phyloP scores from a whole-genome alignment of 2,888 invertebrate species.

The Reticulitermes lucifugus region DNA sequence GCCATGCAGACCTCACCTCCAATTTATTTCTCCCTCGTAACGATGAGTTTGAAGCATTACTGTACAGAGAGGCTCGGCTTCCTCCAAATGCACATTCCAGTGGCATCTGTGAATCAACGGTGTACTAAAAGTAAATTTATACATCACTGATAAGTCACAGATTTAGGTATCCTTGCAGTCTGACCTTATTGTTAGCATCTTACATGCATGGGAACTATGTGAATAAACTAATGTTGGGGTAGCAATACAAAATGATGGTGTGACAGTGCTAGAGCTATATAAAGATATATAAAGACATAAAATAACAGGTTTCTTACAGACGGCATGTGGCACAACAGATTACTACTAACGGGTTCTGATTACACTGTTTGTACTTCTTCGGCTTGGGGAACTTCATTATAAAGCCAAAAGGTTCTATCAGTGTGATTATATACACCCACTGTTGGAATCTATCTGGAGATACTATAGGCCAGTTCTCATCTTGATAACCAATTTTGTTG shows the following conservation, averaged over 20 bases:
- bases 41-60: slow-evolving; percentile 55
- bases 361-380: neutral
- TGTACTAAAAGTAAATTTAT: neutral
- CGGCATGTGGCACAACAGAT: neutral
- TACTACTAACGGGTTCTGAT: neutral
- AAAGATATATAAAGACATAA: too few relatives aligned
- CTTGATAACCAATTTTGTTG: too few relatives aligned
- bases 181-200: neutral
- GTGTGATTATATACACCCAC: too few relatives aligned
- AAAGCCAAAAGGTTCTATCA: too few relatives aligned
- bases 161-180: neutral
- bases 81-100: slow-evolving; percentile 44
- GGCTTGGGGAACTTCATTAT: too few relatives aligned
- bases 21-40: slow-evolving; percentile 56
- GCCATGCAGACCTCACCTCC: slow-evolving; percentile 51
- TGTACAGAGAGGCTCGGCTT: slow-evolving; percentile 54
- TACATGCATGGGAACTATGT: neutral
- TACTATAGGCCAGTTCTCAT: too few relatives aligned
- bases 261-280: neutral
- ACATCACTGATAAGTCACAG: neutral
- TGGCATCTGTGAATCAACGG: slow-evolving; percentile 17
- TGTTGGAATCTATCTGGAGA: too few relatives aligned
- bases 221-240: neutral
- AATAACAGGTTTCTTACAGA: neutral
- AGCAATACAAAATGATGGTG: neutral